Base-by-base conservation (phyloP, 2,888 invertebrate species). In the Bhutanitis thaidina region DNA sequence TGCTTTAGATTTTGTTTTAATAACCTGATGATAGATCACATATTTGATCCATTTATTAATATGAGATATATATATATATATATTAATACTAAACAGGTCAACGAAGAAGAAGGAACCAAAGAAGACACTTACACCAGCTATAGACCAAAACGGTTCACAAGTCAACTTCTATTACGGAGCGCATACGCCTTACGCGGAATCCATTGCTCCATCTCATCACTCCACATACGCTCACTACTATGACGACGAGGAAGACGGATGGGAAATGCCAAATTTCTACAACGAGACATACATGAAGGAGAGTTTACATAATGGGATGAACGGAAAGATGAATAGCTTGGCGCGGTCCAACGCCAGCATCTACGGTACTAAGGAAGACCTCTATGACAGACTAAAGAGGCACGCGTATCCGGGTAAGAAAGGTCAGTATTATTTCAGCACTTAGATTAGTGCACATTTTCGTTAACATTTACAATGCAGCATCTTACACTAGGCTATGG, bases 241-340 rank as follows among this genome's bases (percentile, higher is more conserved):
- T 66, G 97, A 97, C 73, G 97, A 97, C 65, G 97, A 97, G 74
- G 97, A 97, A 80, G 97, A 97, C 67, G 97, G 97, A 40, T 97
- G 97, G 97, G 97, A 97, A 77, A 97, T 97, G 97, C 97, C 97
- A 0, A 97, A 97, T 82, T 97, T 97, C 82, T 97, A 97, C 86
- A 97, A 97, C 77, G 97, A 97, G 84, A 97, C 97, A 1, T 97
- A 97, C 74, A 97, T 97, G 97, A 97, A 97, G 87, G 96, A 96
- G 90, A 93, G 96, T 72, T 91, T 97, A 50, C 97, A 97, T 80
- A 96, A 94, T 65, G 94, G 94, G 15, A 93, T 94, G 81, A 93
- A 93, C 65, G 95, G 94, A 16, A 97, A 97, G 82, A 95, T 96
- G 95, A 97, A 97, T 87, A 97, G 97, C 81, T 91, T 97, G 83